phyloP scores from a whole-genome alignment of 2,797 vertebrate species.

The Pseudochirops cupreus region DNA sequence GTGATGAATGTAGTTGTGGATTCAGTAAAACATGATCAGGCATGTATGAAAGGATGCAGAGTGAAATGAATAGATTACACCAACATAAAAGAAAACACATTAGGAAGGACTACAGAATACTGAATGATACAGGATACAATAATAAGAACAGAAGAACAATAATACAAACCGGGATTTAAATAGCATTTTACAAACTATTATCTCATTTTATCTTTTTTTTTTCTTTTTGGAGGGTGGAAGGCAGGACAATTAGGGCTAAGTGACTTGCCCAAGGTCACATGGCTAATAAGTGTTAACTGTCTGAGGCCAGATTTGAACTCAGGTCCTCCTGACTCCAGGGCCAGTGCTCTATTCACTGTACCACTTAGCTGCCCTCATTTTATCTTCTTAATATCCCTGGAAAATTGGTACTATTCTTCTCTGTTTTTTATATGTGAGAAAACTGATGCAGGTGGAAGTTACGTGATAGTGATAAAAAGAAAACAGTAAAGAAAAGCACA shows the following conservation, averaged over 20 bases:
- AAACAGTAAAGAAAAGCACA: neutral
- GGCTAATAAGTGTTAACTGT: too few relatives aligned
- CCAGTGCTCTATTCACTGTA: too few relatives aligned
- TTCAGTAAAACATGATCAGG: neutral
- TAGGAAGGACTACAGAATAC: neutral
- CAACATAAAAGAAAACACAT: neutral
- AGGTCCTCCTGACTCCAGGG: too few relatives aligned
- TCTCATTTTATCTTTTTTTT: too few relatives aligned
- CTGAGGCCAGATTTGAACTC: too few relatives aligned
- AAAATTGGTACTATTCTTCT: neutral
- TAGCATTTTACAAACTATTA: neutral
- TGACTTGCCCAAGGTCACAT: too few relatives aligned
- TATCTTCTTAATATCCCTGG: neutral
- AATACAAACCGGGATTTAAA: neutral
- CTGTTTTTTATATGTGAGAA: neutral
- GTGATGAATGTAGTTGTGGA: neutral
- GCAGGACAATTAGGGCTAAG: too few relatives aligned
- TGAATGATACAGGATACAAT: neutral
- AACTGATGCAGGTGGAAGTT: neutral
- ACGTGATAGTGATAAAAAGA: neutral
- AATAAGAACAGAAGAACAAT: neutral
- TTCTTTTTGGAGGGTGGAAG: too few relatives aligned
- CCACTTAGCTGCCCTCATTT: neutral
- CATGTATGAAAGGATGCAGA: neutral
- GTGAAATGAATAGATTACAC: neutral